A percentile compares a stretch with the other conserved stretches of the same genome.
phyloP scores from a whole-genome alignment of 1,140 invertebrate species.

The Pogonomyrmex californicus region DNA sequence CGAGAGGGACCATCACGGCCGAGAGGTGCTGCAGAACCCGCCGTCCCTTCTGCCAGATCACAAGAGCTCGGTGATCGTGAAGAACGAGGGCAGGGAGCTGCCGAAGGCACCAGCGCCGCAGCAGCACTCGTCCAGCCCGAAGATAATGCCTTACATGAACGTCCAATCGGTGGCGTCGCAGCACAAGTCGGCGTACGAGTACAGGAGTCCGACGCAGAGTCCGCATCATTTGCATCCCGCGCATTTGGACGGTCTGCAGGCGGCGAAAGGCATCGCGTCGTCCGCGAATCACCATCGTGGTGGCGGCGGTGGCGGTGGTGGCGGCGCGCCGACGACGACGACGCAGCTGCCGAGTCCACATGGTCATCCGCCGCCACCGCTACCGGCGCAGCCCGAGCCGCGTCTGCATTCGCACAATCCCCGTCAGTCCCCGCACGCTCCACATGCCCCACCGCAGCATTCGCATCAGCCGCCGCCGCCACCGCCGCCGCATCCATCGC shows the following conservation, averaged over 20 bases:
- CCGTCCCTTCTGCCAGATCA: slow-evolving; percentile 89
- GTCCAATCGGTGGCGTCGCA: slow-evolving; percentile 87
- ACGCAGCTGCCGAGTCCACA: slow-evolving; percentile 84
- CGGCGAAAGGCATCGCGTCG: slow-evolving; percentile 78
- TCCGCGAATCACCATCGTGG: slow-evolving; percentile 78
- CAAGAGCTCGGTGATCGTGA: slow-evolving; percentile 93
- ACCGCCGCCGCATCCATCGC: slow-evolving; percentile 85
- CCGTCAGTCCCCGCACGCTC: slow-evolving; percentile 83
- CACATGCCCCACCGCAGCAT: slow-evolving; percentile 76
- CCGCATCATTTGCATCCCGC: slow-evolving; percentile 85
- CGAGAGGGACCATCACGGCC: slow-evolving; percentile 86
- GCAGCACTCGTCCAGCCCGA: slow-evolving; percentile 89
- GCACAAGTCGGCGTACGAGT: slow-evolving; percentile 87
- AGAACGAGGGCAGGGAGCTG: slow-evolving; percentile 90
- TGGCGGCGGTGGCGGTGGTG: slow-evolving; percentile 72
- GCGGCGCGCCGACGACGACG: slow-evolving; percentile 70
- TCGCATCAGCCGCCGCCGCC: slow-evolving; percentile 77
- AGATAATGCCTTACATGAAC: slow-evolving; percentile 89
- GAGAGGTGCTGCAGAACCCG: slow-evolving; percentile 88
- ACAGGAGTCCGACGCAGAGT: slow-evolving; percentile 88
- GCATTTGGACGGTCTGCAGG: slow-evolving; percentile 80
- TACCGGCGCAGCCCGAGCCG: slow-evolving; percentile 82
- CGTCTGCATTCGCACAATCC: slow-evolving; percentile 84
- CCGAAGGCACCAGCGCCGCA: slow-evolving; percentile 88
- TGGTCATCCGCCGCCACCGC: slow-evolving; percentile 74